Percentiles rank a stretch among this genome's conserved stretches.
These are phyloP conservation scores for Eumacrocentrus americanus DNA, from an alignment of 2,888 invertebrate species.

Conservation along the genomic window DNA sequence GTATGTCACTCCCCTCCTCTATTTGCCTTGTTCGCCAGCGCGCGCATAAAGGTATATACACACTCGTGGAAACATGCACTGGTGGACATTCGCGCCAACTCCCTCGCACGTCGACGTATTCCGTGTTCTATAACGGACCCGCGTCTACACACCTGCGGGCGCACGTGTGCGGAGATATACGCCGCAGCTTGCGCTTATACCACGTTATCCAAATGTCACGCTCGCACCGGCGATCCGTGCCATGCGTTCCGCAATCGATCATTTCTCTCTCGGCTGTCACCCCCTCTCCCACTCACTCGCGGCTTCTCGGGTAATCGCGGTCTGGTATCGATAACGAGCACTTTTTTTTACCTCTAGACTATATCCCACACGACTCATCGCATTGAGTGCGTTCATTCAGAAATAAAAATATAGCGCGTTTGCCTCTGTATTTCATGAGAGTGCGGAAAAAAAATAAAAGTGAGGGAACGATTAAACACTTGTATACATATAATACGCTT, in stretches of 20 bases:
- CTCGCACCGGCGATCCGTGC: conserved; percentile 36
- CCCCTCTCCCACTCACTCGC: conserved; percentile 1
- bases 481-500: too few species aligned
- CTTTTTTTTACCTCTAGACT: conserved; percentile 22
- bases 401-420: not conserved
- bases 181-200: conserved; percentile 35
- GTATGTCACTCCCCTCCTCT: conserved; percentile 3
- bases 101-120: not conserved
- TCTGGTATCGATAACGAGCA: conserved; percentile 28
- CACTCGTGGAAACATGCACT: not conserved
- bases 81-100: not conserved
- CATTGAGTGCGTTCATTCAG: not conserved
- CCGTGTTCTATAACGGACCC: not conserved
- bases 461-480: not conserved
- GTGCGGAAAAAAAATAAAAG: not conserved
- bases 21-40: not conserved
- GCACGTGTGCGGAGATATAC: conserved; percentile 29
- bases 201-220: conserved; percentile 45
- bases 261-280: conserved; percentile 39
- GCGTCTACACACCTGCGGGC: conserved; percentile 33
- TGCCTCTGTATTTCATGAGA: not conserved
- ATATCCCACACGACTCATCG: not conserved
- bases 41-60: not conserved
- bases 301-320: conserved; percentile 17
- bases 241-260: conserved; percentile 43